Evolutionary conservation across 1,140 invertebrate species (phyloP).

Genomic region (Probaryconus sp.): DNA sequence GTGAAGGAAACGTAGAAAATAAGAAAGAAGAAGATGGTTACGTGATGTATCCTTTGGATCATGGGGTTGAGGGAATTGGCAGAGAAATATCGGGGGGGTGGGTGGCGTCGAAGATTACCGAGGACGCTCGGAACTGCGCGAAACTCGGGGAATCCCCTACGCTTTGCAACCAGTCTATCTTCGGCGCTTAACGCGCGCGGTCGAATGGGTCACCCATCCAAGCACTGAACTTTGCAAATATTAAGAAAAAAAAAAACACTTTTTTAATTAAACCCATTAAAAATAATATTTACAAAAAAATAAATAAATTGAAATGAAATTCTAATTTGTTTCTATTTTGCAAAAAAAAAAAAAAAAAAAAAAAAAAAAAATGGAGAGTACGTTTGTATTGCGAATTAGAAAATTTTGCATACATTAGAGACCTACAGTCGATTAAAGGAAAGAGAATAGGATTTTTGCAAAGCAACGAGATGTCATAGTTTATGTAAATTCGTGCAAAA

Average conservation of each 20-base stretch:
- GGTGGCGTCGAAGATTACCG: constrained; percentile 54
- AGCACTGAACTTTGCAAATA: constrained; percentile 18
- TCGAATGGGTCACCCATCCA: constrained; percentile 48
- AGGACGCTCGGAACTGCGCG: constrained; percentile 36
- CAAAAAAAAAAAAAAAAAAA: too few relatives aligned
- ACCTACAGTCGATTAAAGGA: too few relatives aligned
- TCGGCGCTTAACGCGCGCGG: constrained; percentile 64
- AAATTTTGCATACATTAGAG: too few relatives aligned
- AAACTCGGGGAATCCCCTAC: constrained; percentile 49
- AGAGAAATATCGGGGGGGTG: constrained; percentile 4
- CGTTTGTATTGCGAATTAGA: too few relatives aligned
- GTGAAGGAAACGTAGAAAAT: too few relatives aligned
- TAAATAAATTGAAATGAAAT: too few relatives aligned
- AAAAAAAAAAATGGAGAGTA: too few relatives aligned
- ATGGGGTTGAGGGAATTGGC: constrained; percentile 7
- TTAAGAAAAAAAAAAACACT: too few relatives aligned
- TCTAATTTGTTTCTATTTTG: too few relatives aligned
- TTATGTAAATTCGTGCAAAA: not conserved
- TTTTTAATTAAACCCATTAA: constrained; percentile 8
- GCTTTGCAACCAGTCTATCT: constrained; percentile 63
- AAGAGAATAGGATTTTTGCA: constrained; percentile 1
- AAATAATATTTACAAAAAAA: too few relatives aligned
- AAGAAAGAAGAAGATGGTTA: too few relatives aligned
- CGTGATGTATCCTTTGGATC: too few relatives aligned
- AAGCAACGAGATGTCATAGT: constrained; percentile 13